Evolutionary conservation across 2,113 vertebrate genomes (phyloP).

Genomic region (Hyperopisus bebe): DNA sequence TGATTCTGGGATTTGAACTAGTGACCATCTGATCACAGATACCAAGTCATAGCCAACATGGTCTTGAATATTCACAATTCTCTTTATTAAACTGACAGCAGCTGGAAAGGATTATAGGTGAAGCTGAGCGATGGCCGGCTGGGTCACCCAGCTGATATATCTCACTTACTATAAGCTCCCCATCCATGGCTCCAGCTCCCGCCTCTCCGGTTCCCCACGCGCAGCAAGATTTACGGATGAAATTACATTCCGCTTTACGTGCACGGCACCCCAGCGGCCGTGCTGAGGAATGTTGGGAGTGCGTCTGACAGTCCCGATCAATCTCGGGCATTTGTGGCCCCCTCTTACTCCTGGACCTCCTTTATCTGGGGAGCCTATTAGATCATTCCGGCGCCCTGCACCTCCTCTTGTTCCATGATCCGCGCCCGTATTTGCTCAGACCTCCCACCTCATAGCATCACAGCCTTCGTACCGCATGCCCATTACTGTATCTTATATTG

Average conservation of each 20-base stretch:
- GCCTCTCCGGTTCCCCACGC: neutral
- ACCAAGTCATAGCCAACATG: neutral
- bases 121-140: neutral
- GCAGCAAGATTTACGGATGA: slow-evolving; percentile 11
- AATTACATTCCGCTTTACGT: slow-evolving; percentile 14
- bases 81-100: neutral
- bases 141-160: neutral
- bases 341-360: neutral
- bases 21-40: neutral
- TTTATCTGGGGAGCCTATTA: neutral
- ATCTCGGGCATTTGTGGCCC: neutral
- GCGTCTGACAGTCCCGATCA: neutral
- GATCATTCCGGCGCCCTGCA: neutral
- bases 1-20: neutral
- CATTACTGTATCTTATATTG: too few relatives aligned
- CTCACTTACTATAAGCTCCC: neutral
- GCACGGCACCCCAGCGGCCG: neutral
- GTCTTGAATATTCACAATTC: neutral
- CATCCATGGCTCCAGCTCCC: neutral
- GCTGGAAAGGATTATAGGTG: neutral
- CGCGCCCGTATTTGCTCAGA: neutral
- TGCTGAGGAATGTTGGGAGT: neutral
- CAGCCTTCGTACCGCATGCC: neutral
- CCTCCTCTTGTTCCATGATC: neutral
- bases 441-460: neutral